Evolutionary conservation across 64 coral and sea anemone species (phyloP).

Genomic region (Dendrophyllia cribrosa): DNA sequence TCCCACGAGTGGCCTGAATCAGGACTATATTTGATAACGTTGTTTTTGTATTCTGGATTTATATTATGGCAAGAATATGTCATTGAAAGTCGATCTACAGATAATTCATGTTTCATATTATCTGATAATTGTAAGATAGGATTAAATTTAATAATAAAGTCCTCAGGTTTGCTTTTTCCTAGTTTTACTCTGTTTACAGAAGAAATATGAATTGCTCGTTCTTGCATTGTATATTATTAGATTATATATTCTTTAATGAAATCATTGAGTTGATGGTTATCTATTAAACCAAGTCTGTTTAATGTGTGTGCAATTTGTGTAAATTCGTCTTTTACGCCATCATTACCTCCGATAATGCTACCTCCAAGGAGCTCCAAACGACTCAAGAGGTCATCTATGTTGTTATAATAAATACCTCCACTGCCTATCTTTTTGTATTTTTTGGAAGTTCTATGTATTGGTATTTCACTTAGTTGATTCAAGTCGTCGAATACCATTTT

Average conservation of each 20-base stretch:
- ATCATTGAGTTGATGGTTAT: conserved; percentile 6
- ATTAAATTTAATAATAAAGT: neutral
- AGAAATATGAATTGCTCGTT: neutral
- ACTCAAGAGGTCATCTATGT: neutral
- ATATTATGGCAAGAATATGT: too few relatives aligned
- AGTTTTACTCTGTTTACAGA: too few relatives aligned
- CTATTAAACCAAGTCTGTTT: neutral
- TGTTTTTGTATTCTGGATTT: too few relatives aligned
- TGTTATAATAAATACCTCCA: neutral
- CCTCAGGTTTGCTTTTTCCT: neutral
- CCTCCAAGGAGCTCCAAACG: neutral
- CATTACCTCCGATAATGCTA: neutral
- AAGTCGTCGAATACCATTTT: conserved; percentile 27
- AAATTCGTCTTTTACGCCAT: neutral
- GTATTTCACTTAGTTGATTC: conserved; percentile 29
- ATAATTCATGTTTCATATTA: too few relatives aligned
- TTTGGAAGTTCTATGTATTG: conserved; percentile 14
- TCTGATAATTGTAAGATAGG: neutral
- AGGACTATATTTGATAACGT: too few relatives aligned
- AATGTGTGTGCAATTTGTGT: conserved; percentile 13
- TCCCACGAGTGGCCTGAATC: too few relatives aligned
- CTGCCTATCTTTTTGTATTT: too few relatives aligned
- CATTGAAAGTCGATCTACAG: too few relatives aligned
- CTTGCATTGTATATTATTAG: neutral
- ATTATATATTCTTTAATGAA: neutral